Conservation (phyloP, 2,113 vertebrate genomes). For the Chaetodon trifascialis region DNA sequence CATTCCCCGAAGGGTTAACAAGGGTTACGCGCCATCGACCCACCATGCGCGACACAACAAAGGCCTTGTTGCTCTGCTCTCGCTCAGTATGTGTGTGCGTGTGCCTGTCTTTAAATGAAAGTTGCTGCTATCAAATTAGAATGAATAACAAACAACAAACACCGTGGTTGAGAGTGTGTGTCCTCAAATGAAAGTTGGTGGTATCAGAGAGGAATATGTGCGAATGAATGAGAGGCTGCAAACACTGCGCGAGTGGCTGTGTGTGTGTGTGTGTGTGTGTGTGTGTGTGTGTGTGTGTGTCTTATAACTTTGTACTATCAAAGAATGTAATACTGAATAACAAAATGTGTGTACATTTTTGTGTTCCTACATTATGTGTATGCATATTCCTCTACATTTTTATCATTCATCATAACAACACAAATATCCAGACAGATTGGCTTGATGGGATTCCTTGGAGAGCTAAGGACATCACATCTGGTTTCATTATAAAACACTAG, state of each 20-base stretch:
- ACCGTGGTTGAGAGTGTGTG: slow-evolving; percentile 12
- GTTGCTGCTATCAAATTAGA: slow-evolving; percentile 68
- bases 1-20: slow-evolving; percentile 86
- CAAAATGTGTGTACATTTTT: neutral
- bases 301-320: slow-evolving; percentile 4
- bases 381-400: slow-evolving; percentile 3
- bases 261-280: neutral
- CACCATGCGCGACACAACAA: slow-evolving; percentile 73
- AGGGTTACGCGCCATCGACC: slow-evolving; percentile 83
- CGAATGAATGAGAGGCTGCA: slow-evolving; percentile 32
- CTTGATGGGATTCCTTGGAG: neutral
- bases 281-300: too few relatives aligned
- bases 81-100: slow-evolving; percentile 28
- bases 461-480: neutral
- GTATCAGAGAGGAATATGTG: slow-evolving; percentile 37
- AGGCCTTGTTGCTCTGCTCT: slow-evolving; percentile 66
- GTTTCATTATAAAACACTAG: neutral
- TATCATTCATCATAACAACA: neutral
- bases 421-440: neutral
- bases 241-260: neutral
- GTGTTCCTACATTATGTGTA: neutral
- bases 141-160: slow-evolving; percentile 66
- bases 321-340: neutral
- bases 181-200: slow-evolving; percentile 49
- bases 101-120: slow-evolving; percentile 72